A percentile compares a stretch with the other conserved stretches of the same genome.
These are phyloP conservation scores for Himalopsyche tibetana DNA, from an alignment of 2,888 invertebrate genomes.

Conservation along the genomic window DNA sequence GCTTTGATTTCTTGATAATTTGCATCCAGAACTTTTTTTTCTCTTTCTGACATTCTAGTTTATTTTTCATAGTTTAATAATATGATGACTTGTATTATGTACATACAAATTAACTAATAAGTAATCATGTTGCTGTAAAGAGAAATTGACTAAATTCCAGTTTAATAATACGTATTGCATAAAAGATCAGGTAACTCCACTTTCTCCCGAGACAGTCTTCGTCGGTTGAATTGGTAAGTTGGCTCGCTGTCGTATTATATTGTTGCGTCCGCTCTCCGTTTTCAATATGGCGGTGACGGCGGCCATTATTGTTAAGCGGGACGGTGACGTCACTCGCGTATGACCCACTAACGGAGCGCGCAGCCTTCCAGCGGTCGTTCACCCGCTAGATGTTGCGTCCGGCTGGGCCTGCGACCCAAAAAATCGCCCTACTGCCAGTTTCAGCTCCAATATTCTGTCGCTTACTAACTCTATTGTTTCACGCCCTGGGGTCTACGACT, in stretches of 20 bases:
- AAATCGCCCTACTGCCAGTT: neutral
- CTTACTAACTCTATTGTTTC: neutral
- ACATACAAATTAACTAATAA: too few relatives aligned
- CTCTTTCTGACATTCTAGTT: too few relatives aligned
- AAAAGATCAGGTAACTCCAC: conserved; percentile 13
- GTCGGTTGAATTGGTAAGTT: neutral
- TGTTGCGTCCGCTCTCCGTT: conserved; percentile 26
- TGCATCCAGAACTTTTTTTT: too few relatives aligned
- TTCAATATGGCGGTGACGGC: conserved; percentile 24
- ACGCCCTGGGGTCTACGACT: neutral
- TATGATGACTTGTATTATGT: too few relatives aligned
- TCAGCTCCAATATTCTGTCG: neutral
- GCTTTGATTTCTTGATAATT: too few relatives aligned
- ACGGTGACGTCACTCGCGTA: conserved; percentile 76
- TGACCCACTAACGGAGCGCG: conserved; percentile 76
- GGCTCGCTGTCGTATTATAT: neutral
- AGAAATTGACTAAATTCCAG: conserved; percentile 10
- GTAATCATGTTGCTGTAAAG: neutral
- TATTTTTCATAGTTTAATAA: too few relatives aligned
- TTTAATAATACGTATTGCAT: conserved; percentile 12
- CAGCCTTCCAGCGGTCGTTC: conserved; percentile 72
- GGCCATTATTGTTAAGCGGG: conserved; percentile 68
- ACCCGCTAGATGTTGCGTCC: conserved; percentile 51
- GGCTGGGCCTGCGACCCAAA: conserved; percentile 11
- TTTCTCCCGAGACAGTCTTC: conserved; percentile 8